phyloP scores from a whole-genome alignment of 1,140 invertebrate species.

The Drosophila tani region DNA sequence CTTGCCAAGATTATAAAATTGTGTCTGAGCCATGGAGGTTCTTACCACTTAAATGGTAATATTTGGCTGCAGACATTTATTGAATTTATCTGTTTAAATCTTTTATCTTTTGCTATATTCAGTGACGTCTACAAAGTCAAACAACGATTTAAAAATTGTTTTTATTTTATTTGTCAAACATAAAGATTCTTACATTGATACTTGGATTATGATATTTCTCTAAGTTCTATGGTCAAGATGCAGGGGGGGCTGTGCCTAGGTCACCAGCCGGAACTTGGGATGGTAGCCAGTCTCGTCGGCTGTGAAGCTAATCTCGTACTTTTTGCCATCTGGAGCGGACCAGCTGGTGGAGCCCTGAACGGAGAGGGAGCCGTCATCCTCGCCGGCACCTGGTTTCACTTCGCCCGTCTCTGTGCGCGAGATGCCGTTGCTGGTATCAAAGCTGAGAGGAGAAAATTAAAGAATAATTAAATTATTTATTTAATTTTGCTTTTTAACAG shows the following conservation, averaged over 20 bases:
- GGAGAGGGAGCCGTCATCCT: constrained; percentile 85
- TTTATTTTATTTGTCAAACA: constrained; percentile 1
- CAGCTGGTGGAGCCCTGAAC: constrained; percentile 89
- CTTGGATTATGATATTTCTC: not conserved
- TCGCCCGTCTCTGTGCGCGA: constrained; percentile 87
- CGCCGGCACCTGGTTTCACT: constrained; percentile 86
- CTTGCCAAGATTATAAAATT: not conserved
- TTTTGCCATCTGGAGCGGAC: constrained; percentile 88
- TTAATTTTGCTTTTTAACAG: not conserved
- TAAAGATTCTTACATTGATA: not conserved
- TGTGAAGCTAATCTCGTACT: constrained; percentile 88
- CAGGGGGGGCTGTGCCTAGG: constrained; percentile 21
- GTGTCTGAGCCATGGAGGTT: not conserved
- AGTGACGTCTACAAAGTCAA: not conserved
- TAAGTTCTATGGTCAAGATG: not conserved
- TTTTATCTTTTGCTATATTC: not conserved
- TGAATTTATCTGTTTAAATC: not conserved
- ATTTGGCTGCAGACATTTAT: not conserved
- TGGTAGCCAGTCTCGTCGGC: constrained; percentile 92
- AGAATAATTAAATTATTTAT: not conserved
- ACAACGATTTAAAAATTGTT: not conserved
- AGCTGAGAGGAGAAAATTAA: constrained; percentile 78
- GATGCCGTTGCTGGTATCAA: constrained; percentile 90
- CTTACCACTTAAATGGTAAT: constrained; percentile 5
- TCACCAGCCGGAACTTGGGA: constrained; percentile 87